Percentiles rank a stretch among this genome's conserved stretches.
These are phyloP conservation scores for Ellobius talpinus DNA, from an alignment of 2,113 vertebrate genomes.

Conservation along the genomic window DNA sequence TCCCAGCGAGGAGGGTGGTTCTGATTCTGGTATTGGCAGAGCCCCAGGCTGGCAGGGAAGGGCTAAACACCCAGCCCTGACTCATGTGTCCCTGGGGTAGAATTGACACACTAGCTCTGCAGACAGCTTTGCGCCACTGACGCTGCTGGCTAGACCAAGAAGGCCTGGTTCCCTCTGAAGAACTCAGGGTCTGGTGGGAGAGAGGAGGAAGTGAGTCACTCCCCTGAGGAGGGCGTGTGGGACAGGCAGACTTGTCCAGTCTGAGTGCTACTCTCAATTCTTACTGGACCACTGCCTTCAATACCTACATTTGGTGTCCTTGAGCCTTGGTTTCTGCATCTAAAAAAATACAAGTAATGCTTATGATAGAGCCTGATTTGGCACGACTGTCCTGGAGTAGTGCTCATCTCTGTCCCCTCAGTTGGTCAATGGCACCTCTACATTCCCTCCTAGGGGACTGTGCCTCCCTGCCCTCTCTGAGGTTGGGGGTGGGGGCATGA, in stretches of 20 bases:
- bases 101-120: neutral
- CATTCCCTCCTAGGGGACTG: neutral
- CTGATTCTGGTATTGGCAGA: fast-evolving
- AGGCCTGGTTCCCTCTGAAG: neutral
- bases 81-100: neutral
- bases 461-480: neutral
- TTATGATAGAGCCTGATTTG: fast-evolving
- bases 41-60: fast-evolving
- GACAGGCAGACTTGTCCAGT: fast-evolving
- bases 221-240: neutral
- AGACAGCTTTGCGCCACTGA: neutral
- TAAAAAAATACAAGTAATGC: neutral
- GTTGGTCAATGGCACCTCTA: fast-evolving
- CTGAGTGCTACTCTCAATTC: neutral
- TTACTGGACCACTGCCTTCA: neutral
- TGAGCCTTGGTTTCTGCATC: neutral
- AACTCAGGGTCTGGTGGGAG: neutral
- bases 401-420: neutral
- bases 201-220: neutral
- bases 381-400: fast-evolving
- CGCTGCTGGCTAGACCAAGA: neutral
- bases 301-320: neutral
- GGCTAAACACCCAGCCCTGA: fast-evolving
- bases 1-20: neutral
- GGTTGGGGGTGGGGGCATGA: fast-evolving